These are phyloP conservation scores for Gallinago solitaria DNA, from an alignment of 2,797 vertebrate species.

Conservation along the genomic window DNA sequence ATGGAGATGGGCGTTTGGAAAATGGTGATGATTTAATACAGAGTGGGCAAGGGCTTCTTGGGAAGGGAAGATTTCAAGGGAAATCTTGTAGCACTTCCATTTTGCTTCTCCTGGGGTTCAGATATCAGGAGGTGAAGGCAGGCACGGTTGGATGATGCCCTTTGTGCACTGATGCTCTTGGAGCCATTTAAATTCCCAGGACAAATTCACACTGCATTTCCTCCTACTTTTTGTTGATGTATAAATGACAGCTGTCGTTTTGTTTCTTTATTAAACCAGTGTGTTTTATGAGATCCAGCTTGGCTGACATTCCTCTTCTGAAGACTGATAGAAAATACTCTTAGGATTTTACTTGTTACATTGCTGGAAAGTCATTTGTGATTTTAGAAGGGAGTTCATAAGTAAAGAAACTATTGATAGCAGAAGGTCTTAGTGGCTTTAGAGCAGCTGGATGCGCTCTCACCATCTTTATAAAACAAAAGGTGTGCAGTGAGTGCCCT, in stretches of 20 bases:
- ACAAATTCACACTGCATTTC: not conserved
- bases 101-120: not conserved
- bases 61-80: too few species aligned
- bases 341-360: fast-evolving
- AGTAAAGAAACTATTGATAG: not conserved
- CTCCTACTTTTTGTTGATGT: fast-evolving
- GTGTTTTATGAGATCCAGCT: not conserved
- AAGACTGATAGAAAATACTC: not conserved
- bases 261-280: not conserved
- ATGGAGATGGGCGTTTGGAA: not conserved
- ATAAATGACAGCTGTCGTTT: not conserved
- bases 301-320: not conserved
- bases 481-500: not conserved
- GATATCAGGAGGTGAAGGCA: not conserved
- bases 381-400: not conserved
- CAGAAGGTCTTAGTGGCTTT: not conserved
- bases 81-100: not conserved
- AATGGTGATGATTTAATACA: not conserved
- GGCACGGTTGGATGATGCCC: fast-evolving
- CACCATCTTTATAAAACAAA: not conserved
- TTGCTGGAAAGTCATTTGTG: not conserved
- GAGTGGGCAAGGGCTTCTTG: not conserved
- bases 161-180: not conserved
- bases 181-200: not conserved
- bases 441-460: not conserved